Base-by-base conservation (phyloP, 2,797 vertebrate genomes). In the Peromyscus aztecus region DNA sequence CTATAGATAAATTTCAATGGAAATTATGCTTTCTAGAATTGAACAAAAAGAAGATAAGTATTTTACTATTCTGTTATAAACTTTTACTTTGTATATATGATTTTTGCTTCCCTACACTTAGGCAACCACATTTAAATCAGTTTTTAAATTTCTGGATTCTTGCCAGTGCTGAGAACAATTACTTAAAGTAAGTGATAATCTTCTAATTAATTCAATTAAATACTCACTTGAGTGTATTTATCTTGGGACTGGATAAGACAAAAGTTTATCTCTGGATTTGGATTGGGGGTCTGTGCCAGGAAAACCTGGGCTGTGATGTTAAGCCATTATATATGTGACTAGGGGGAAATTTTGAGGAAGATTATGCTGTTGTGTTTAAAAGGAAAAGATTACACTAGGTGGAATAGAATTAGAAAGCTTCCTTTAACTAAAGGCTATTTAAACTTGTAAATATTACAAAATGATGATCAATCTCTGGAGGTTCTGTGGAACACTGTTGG, bases 151-250 rank as follows among this genome's bases (percentile, higher is more conserved):
- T 67, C 11, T 6, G 57, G 67, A 90, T 76, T 94, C 67, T 95
- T 94, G 89, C 93, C 92, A 97, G 65, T 63, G 55, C 31, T 91
- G 75, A 94, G 85, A 97, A 98, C 92, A 97, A 96, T 96, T 95
- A 92, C 59, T 97, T 97, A 94, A 97, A 94, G 46, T 89, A 97
- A 96, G 75, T 97, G 90, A 95, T 91, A 88, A 90, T 95, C 96
- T 95, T 90, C 80, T 95, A 96, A 95, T 96, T 94, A 96, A 97
- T 96, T 96, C 80, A 96, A 96, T 97, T 97, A 97, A 95, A 94
- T 92, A 80, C 31, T 94, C 89, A 94, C 93, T 97, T 78, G 92
- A 94, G 69, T 90, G 4, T 89, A 89, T 89, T 95, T 97, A 82
- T 34, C 78, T 96, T 94, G 82, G 9, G 34, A n/a, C 57, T 97